A percentile compares a stretch with the other conserved stretches of the same genome.
These are phyloP conservation scores for Pseudachorutes palmiensis DNA, from an alignment of 1,140 invertebrate species.

Conservation along the genomic window DNA sequence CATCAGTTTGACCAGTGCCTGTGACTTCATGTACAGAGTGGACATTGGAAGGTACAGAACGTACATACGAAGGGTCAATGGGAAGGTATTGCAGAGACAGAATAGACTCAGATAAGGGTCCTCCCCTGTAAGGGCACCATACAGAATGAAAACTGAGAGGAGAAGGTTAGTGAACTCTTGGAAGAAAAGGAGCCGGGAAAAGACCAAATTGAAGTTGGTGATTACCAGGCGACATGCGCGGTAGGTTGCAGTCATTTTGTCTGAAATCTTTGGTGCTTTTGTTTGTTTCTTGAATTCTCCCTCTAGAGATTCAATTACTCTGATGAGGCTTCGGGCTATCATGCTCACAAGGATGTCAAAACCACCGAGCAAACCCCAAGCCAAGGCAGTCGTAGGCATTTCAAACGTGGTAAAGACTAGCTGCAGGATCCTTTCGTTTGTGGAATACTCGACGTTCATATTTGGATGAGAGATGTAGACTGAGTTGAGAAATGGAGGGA, in stretches of 20 bases:
- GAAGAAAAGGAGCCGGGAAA: not conserved
- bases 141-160: not conserved
- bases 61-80: conserved; percentile 10
- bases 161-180: conserved; percentile 7
- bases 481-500: conserved; percentile 15
- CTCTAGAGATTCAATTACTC: not conserved
- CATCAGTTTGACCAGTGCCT: not conserved
- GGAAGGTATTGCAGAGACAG: conserved; percentile 3
- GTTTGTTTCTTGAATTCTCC: not conserved
- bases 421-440: not conserved
- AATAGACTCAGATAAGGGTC: not conserved
- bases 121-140: not conserved
- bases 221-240: not conserved
- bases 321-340: conserved; percentile 4
- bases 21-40: not conserved
- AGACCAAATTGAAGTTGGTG: not conserved
- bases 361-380: not conserved
- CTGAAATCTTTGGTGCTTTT: not conserved
- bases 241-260: not conserved
- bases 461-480: not conserved
- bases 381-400: not conserved
- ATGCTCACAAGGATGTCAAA: conserved; percentile 14
- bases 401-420: not conserved
- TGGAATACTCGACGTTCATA: not conserved
- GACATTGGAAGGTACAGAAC: conserved; percentile 12